These are phyloP conservation scores for Pseudorasbora parva DNA, from an alignment of 2,113 vertebrate species.

Conservation along the genomic window DNA sequence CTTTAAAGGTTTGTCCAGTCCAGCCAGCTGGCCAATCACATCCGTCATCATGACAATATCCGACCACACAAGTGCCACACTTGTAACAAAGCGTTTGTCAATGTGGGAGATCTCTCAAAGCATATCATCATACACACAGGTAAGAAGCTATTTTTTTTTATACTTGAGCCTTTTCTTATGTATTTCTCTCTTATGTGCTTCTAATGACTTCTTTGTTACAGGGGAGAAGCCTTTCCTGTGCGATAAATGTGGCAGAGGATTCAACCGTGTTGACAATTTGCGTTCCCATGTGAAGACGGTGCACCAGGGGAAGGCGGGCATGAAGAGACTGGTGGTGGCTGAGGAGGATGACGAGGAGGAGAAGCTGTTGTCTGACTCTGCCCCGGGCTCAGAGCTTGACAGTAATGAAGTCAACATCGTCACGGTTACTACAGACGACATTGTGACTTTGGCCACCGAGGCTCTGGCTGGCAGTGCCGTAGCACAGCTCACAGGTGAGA, in stretches of 20 bases:
- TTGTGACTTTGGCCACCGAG: constrained; percentile 90
- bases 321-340: constrained; percentile 85
- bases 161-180: neutral
- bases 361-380: constrained; percentile 48
- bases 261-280: constrained; percentile 97
- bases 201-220: constrained; percentile 60
- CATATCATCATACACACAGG: constrained; percentile 99
- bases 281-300: constrained; percentile 97
- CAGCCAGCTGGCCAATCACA: constrained; percentile 97
- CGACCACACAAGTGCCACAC: constrained; percentile 95
- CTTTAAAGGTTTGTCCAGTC: constrained; percentile 91
- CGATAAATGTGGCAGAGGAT: constrained; percentile 94
- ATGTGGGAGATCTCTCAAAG: constrained; percentile 95
- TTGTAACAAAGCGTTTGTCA: constrained; percentile 97
- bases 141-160: constrained; percentile 56
- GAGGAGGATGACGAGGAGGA: constrained; percentile 64
- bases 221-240: constrained; percentile 97
- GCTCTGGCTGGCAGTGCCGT: constrained; percentile 87
- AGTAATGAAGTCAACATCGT: constrained; percentile 90
- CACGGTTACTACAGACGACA: constrained; percentile 89
- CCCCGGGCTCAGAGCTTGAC: constrained; percentile 63
- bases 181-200: neutral
- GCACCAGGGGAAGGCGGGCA: constrained; percentile 94
- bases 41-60: constrained; percentile 97
- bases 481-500: constrained; percentile 85